Conservation (phyloP, 2,113 vertebrate genomes). For the Ptychochromis oligacanthus region DNA sequence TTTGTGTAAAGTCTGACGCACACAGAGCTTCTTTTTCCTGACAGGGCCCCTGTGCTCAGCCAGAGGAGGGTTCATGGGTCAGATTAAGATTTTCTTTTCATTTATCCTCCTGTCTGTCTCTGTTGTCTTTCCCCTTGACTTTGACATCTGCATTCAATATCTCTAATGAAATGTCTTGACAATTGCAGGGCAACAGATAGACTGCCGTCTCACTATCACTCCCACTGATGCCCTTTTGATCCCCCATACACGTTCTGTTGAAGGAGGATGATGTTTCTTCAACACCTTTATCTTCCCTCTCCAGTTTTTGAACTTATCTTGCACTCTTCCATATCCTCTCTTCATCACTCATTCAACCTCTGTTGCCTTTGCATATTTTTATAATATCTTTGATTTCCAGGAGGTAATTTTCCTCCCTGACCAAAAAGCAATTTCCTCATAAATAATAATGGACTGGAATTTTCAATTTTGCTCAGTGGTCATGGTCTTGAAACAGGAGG, state of each 20-base stretch:
- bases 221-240: conserved; percentile 31
- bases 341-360: conserved; percentile 17
- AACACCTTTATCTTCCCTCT: conserved; percentile 20
- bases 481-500: not conserved
- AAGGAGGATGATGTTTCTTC: conserved; percentile 26
- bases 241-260: conserved; percentile 8
- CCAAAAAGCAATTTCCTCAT: conserved; percentile 17
- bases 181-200: conserved; percentile 17
- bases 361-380: not conserved
- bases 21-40: conserved; percentile 46
- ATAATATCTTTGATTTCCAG: conserved; percentile 25
- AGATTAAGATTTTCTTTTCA: conserved; percentile 19
- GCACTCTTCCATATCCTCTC: conserved; percentile 22
- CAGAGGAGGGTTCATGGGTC: conserved; percentile 32
- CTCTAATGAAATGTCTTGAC: conserved; percentile 33
- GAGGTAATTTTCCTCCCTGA: conserved; percentile 17
- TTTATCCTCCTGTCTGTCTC: conserved; percentile 32
- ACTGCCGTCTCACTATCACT: conserved; percentile 6
- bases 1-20: conserved; percentile 59
- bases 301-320: conserved; percentile 20
- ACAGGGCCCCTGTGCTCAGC: conserved; percentile 11
- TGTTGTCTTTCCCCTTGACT: conserved; percentile 24
- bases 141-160: conserved; percentile 6
- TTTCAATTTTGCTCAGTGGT: conserved; percentile 14
- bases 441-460: conserved; percentile 42